Evolutionary conservation across 2,113 vertebrate species (phyloP).

Genomic region (Conger conger): DNA sequence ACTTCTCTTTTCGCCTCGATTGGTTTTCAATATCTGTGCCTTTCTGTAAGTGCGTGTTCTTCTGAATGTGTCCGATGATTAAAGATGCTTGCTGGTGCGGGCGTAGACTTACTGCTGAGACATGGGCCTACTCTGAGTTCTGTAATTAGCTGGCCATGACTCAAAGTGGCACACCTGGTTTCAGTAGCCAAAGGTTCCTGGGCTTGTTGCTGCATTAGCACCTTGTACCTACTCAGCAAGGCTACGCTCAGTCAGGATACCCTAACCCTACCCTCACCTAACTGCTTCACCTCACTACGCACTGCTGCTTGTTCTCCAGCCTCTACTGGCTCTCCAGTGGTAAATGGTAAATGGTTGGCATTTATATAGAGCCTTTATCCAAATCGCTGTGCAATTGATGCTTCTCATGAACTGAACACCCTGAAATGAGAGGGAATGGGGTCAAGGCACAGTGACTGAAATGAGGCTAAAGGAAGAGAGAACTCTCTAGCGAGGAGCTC

Average conservation of each 20-base stretch:
- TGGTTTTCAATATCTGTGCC: not conserved
- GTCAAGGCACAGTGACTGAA: not conserved
- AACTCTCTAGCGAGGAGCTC: no score
- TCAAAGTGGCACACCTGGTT: not conserved
- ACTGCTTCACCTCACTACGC: no score
- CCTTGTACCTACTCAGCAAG: not conserved
- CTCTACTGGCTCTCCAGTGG: no score
- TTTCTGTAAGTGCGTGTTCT: not conserved
- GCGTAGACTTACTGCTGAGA: not conserved
- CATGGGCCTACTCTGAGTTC: not conserved
- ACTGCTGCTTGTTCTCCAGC: no score
- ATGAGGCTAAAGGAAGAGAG: no score
- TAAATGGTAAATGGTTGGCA: no score
- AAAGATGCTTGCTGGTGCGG: no score
- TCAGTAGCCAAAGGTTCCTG: not conserved
- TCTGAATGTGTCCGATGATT: not conserved
- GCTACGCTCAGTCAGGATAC: no score
- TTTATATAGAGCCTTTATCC: no score
- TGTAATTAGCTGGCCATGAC: not conserved
- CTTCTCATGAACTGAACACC: no score
- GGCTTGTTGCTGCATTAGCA: not conserved
- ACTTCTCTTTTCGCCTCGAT: not conserved
- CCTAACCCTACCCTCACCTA: no score
- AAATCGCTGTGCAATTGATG: no score
- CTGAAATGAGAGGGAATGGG: not conserved